Evolutionary conservation across 2,797 vertebrate species (phyloP), one percentile per base, ranked within the genome.

Genomic region (Chelon labrosus): DNA sequence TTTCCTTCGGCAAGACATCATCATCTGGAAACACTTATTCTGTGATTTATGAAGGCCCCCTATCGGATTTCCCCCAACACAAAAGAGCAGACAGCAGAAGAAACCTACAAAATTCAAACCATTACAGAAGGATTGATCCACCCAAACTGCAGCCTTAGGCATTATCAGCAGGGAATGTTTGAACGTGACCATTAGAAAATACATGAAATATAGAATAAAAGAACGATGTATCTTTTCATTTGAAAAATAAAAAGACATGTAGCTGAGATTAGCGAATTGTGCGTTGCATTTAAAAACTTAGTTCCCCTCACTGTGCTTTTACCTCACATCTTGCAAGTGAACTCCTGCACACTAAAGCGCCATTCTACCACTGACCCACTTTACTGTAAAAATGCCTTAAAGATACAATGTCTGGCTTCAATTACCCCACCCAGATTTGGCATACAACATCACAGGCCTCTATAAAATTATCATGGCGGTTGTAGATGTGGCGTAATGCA

Each of bases 11-110:
- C 77, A 87, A 88, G 91, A 88, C 86, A 79, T 88, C 84, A 83
- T 92, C 94, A 95, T 95, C 94, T 95, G 94, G 95, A 95, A 95
- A 90, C 94, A 92, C 91, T 95, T 94, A 94, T 52, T 86, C 88
- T 75, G 88, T 92, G 92, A 93, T 94, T 94, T 93, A 91, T 79
- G 79, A 91, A 92, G 88, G 85, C 86, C 89, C 90, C 88, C 89
- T 93, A 91, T 94, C 82, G 78, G 85, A 92, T 95, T 94, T 93
- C 91, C 91, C 82, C 88, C 83, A 82, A 89, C 89, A 88, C 88
- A 90, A 91, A 90, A 86, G 86, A 90, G 88, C 80, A 83, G 82
- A 85, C 73, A 50, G 80, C 77, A 71, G 57, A 71, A 85, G 81
- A 90, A 85, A 83, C 39, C 41, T 63, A 72, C 79, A 81, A 87